Evolutionary conservation across 2,888 invertebrate species (phyloP), one percentile per base, ranked within the genome.

Genomic region (Ophraella communa): DNA sequence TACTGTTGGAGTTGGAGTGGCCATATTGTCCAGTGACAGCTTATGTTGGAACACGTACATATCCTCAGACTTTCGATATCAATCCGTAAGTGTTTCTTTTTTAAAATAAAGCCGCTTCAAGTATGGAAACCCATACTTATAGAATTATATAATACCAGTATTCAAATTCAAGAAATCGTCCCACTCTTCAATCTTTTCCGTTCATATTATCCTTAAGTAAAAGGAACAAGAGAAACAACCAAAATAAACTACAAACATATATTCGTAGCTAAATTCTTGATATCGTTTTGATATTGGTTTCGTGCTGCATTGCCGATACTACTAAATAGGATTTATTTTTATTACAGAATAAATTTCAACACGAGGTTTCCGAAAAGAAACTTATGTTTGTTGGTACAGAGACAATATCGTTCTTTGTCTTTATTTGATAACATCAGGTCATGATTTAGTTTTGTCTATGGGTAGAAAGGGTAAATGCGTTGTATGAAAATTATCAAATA

Each of bases 241-340:
- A 44, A 56, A 52, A 64, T 49, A 49, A 55, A 59, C 54, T 55
- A 55, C 39, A 39, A 2, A 39, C 14, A 59, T 59, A 64, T 64
- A 64, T 52, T 18, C 49, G 49, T 60, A 54, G 55, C 59, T 62
- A 59, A 56, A 66, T 55, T 62, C 62, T 51, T 52, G 59, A 63
- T 57, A 52, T 62, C 53, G 64, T 64, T 59, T 62, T 47, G 52
- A 58, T 64, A 67, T 64, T 59, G 67, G 62, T 47, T 45, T 62
- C 59, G 42, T 62, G 59, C 59, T 33, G 51, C 55, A 62, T 14
- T 53, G 62, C 62, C 59, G 58, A 62, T 64, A 62, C 64, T 56
- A 74, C 74, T 77, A 78, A 79, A 77, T 76, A 74, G 74, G 73
- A 78, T 76, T 76, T 79, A 78, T 77, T 76, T 77, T 78, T 78